Percentiles rank a stretch among this genome's conserved stretches.
Conservation (phyloP, 2,888 invertebrate species). For the Blomia tropicalis region DNA sequence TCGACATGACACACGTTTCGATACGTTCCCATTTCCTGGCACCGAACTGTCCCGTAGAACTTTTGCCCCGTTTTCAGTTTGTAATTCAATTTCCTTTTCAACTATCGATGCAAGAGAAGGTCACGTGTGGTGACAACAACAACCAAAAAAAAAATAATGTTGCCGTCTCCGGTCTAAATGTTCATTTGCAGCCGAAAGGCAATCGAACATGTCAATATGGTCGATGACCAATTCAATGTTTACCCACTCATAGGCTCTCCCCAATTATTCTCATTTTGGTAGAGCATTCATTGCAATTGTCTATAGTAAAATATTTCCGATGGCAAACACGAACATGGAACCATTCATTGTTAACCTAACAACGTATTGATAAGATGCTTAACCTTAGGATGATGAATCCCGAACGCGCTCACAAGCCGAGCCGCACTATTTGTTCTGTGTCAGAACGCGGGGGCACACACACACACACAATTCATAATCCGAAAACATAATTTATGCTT, state of each 20-base stretch:
- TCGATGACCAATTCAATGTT: background rate
- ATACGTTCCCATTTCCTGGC: conserved; percentile 9
- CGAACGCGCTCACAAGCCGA: too few species aligned
- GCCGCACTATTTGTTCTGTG: background rate
- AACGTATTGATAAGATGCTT: background rate
- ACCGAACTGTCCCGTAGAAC: too few species aligned
- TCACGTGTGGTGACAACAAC: conserved; percentile 6
- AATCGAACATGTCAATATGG: background rate
- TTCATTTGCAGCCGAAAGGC: background rate
- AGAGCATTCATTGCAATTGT: background rate
- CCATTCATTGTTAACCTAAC: background rate
- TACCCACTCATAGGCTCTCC: background rate
- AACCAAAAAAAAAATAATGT: background rate
- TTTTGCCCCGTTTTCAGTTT: too few species aligned
- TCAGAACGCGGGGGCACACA: background rate
- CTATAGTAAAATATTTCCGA: conserved; percentile 1
- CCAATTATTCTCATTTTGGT: background rate
- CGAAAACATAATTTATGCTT: background rate
- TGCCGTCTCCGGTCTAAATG: conserved; percentile 3
- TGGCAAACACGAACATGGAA: background rate
- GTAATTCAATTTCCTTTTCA: conserved; percentile 10
- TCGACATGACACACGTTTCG: too few species aligned
- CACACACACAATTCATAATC: background rate
- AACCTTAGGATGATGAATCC: background rate
- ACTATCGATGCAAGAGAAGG: conserved; percentile 1